Evolutionary conservation across 2,888 invertebrate genomes (phyloP), one percentile per base, ranked within the genome.

Genomic region (Tenodera sinensis): DNA sequence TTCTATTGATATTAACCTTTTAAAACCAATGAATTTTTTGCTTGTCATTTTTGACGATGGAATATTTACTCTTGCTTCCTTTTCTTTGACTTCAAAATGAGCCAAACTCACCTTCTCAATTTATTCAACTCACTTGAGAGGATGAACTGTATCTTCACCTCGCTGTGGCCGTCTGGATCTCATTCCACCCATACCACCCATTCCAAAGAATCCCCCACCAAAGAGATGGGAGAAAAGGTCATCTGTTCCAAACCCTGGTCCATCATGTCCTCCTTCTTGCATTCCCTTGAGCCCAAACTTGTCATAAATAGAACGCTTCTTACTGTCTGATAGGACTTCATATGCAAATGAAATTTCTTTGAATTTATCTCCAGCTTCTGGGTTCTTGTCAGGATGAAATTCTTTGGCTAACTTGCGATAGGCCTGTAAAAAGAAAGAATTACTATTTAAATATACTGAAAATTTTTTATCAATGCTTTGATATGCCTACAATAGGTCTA

Each of bases 281-380:
- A 98, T 94, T 0, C 98, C 98, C 92, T 97, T 97, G 91, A 98
- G 93, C 8, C 98, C 99, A 94, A 96, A 96, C 92, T 96, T 96
- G 93, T 99, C 98, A 93, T 99, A 99, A 83, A 96, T 94, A 92
- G 96, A 96, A 89, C 97, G 95, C 93, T 98, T 98, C 92, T 97
- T 97, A 6, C 97, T 95, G 94, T 98, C 97, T 20, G 98, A 98
- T 88, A 99, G 94, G 85, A 98, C 96, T 94, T 99, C 98, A 93
- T 98, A 98, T 0, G 98, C 98, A 94, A 97, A 98, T 90, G 98
- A 98, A 91, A 99, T 98, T 94, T 99, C 98, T 93, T 98, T 98
- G 93, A 98, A 98, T 94, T 97, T 97, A 93, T 98, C 98, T 89
- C 97, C 98, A 90, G 97, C 97, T 91, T 96, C 97, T 81, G 97